These are phyloP conservation scores for Melanaphis sacchari DNA, from an alignment of 1,140 invertebrate species.

Conservation along the genomic window DNA sequence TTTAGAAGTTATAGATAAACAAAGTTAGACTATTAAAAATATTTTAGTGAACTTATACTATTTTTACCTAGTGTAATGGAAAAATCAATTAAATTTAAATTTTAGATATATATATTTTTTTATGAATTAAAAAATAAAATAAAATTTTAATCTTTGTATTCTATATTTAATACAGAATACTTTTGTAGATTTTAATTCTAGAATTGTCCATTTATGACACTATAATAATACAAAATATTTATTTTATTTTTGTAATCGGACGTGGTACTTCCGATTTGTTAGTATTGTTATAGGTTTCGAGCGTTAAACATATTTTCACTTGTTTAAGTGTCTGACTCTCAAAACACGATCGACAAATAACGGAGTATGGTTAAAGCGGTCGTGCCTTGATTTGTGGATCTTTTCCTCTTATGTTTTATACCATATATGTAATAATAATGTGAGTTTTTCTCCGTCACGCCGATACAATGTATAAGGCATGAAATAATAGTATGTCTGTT, in stretches of 20 bases:
- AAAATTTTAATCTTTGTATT: too few relatives aligned
- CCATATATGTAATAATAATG: neutral
- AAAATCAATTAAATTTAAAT: neutral
- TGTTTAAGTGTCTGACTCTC: neutral
- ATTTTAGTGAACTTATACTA: neutral
- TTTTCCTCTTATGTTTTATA: neutral
- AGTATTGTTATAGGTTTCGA: too few relatives aligned
- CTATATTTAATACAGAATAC: too few relatives aligned
- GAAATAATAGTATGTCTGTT: neutral
- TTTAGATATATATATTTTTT: neutral
- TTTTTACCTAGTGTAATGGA: neutral
- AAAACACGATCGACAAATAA: neutral
- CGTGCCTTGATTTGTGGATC: neutral
- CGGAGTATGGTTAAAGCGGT: neutral
- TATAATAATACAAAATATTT: neutral
- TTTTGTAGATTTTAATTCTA: neutral
- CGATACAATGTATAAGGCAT: neutral
- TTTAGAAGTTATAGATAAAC: neutral
- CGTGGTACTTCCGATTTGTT: neutral
- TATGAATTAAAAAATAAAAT: neutral
- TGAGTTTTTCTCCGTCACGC: neutral
- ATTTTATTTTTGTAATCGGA: rapidly evolving
- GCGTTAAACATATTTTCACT: too few relatives aligned
- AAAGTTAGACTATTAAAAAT: neutral
- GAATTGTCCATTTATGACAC: neutral